Evolutionary conservation across 2,888 invertebrate genomes (phyloP), one percentile per base, ranked within the genome.

Genomic region (Lasioglossum lativentre): DNA sequence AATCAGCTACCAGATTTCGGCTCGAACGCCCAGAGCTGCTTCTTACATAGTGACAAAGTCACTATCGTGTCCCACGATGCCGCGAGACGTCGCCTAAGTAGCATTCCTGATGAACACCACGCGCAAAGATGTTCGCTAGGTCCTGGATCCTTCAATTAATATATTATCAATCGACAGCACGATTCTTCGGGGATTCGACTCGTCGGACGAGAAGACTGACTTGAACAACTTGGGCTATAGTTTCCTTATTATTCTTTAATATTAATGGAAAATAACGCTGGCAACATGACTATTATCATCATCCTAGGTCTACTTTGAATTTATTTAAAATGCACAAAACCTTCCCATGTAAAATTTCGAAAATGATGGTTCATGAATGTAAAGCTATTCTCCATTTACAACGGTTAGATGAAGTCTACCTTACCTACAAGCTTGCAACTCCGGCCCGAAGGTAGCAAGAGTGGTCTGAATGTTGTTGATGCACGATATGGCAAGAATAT

Each of bases 401-500:
- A 38, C 45, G 47, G 52, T 12, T 16, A 5, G 27, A 59, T 10
- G 34, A 71, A 42, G 52, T 70, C 56, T 78, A 63, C 82, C 63
- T 75, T 19, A 10, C n/a, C 47, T 63, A 34, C 23, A 47, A 14
- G n/a, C 45, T 5, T n/a, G 71, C 71, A 81, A 63, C 34, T 34
- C 56, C 40, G 47, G 4, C 19, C 19, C 63, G 75, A 75, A 75
- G 72, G 83, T 56, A 75, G 83, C 83, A 78, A 83, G 59, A 76
- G 70, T 47, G 73, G 59, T 71, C 70, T 70, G 73, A 40, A 19
- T 70, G 77, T 83, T 72, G 82, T 78, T 82, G 84, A 82, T 78
- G 78, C 82, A 72, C 72, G 84, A 79, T 85, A 85, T 40, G 71
- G 83, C 76, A 74, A 76, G 79, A 85, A 83, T 79, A 83, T 85